These are phyloP conservation scores for Sporophila hypoxantha DNA, from an alignment of 2,113 vertebrate genomes.

Conservation along the genomic window DNA sequence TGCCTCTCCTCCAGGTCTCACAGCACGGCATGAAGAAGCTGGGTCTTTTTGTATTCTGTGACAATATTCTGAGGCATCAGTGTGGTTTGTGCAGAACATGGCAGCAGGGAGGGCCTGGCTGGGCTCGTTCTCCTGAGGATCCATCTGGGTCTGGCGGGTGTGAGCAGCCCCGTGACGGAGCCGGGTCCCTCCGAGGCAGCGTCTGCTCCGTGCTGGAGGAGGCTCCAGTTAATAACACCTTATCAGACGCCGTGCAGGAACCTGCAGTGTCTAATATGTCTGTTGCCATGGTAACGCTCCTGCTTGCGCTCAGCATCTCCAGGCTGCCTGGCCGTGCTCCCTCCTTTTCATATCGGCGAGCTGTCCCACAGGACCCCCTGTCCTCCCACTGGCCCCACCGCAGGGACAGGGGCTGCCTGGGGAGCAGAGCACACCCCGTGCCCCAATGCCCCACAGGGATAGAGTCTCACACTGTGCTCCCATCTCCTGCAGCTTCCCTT, in stretches of 20 bases:
- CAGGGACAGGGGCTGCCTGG: neutral
- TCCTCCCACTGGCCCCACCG: neutral
- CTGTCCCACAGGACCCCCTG: neutral
- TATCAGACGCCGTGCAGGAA: constrained; percentile 75
- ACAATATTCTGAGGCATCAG: neutral
- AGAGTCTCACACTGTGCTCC: accelerated
- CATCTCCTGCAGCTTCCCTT: neutral
- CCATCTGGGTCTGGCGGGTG: neutral
- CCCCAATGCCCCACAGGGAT: neutral
- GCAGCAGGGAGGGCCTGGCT: neutral
- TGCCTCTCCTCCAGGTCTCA: neutral
- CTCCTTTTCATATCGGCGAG: constrained; percentile 10
- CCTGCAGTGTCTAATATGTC: constrained; percentile 74
- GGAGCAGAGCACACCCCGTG: accelerated
- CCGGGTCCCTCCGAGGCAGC: constrained; percentile 24
- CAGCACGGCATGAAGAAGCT: neutral
- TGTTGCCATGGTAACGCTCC: constrained; percentile 72
- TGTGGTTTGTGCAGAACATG: neutral
- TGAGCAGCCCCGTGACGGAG: constrained; percentile 12
- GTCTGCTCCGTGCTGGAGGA: constrained; percentile 56
- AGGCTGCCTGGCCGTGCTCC: constrained; percentile 33
- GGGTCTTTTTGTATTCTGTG: neutral
- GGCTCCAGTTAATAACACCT: constrained; percentile 76
- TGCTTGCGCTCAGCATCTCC: constrained; percentile 64
- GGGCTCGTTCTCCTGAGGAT: neutral